phyloP scores from a whole-genome alignment of 92 coral and sea anemone species.

The Epizoanthus fatuus region DNA sequence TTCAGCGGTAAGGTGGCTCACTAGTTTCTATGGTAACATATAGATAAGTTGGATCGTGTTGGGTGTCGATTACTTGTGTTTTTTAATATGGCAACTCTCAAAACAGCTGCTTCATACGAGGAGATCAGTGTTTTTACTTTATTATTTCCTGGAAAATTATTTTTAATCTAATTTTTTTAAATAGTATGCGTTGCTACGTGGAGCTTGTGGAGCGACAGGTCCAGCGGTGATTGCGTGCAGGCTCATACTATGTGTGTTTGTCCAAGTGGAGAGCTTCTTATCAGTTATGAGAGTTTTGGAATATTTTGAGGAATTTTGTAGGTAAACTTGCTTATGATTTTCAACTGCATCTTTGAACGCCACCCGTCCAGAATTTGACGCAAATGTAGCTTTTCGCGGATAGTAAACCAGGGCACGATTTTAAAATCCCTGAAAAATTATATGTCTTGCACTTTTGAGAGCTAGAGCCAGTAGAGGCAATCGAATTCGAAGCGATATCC shows the following conservation, averaged over 20 bases:
- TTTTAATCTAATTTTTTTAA: too few relatives aligned
- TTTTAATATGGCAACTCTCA: neutral
- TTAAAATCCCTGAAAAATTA: too few relatives aligned
- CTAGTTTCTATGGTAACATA: neutral
- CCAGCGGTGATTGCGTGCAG: slow-evolving; percentile 8
- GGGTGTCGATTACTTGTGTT: neutral
- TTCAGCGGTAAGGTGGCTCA: slow-evolving; percentile 13
- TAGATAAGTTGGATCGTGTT: neutral
- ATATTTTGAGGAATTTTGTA: neutral
- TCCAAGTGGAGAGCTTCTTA: neutral
- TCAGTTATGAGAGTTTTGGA: neutral
- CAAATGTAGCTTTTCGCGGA: too few relatives aligned
- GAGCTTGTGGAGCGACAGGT: neutral
- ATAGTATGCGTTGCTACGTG: neutral
- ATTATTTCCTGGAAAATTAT: too few relatives aligned
- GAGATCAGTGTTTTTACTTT: too few relatives aligned
- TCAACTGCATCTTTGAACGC: too few relatives aligned
- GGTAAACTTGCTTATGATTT: too few relatives aligned
- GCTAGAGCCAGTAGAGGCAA: too few relatives aligned
- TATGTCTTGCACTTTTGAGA: too few relatives aligned
- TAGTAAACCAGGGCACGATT: too few relatives aligned
- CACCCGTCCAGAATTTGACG: too few relatives aligned
- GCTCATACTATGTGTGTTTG: neutral
- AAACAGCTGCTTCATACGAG: neutral
- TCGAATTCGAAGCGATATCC: too few relatives aligned